These are phyloP conservation scores for Myrmecophaga tridactyla DNA, from an alignment of 2,113 vertebrate genomes.

Conservation along the genomic window DNA sequence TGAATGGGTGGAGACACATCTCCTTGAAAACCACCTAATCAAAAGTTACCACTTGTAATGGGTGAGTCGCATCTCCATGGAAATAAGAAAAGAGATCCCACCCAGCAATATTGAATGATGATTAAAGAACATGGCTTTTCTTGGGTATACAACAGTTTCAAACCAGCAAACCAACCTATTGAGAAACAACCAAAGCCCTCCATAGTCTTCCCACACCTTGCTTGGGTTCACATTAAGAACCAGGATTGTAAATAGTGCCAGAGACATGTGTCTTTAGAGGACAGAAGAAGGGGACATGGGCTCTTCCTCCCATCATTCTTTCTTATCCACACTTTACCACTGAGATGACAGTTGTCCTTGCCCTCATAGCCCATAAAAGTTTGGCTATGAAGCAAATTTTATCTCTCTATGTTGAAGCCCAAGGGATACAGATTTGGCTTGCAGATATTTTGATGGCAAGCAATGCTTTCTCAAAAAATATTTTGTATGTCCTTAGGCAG, in stretches of 20 bases:
- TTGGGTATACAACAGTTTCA: too few relatives aligned
- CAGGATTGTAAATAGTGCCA: neutral
- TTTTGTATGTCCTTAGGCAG: neutral
- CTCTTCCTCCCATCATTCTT: neutral
- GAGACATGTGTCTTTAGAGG: neutral
- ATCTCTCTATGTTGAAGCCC: neutral
- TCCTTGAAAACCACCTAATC: too few relatives aligned
- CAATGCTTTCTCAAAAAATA: neutral
- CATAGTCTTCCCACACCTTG: neutral
- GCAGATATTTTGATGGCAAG: neutral
- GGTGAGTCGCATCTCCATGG: too few relatives aligned
- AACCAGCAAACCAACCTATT: too few relatives aligned
- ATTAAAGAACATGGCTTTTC: too few relatives aligned
- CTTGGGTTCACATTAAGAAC: neutral
- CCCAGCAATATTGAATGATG: too few relatives aligned
- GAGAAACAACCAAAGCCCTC: neutral
- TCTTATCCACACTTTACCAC: neutral
- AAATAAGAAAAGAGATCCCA: too few relatives aligned
- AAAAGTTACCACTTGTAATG: too few relatives aligned
- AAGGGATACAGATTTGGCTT: neutral
- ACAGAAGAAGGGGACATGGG: rapidly evolving
- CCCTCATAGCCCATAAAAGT: neutral
- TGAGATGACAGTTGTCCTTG: neutral
- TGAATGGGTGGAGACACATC: too few relatives aligned
- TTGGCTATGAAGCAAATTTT: neutral